phyloP scores from a whole-genome alignment of 2,797 vertebrate genomes.

The Hirundo rustica region DNA sequence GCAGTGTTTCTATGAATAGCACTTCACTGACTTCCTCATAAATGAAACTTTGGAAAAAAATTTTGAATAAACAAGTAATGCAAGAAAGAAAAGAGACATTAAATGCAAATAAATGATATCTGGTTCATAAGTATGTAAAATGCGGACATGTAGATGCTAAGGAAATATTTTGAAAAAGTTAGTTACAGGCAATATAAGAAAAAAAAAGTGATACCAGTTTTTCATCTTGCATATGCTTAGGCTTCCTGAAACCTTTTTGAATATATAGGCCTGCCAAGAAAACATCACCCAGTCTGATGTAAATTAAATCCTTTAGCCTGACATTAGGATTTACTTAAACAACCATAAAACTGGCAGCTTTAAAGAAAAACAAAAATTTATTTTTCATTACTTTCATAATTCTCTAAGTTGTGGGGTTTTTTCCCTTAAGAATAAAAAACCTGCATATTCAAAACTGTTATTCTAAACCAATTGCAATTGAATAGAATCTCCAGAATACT shows the following conservation, averaged over 20 bases:
- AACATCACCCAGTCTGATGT: background rate
- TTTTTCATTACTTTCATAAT: background rate
- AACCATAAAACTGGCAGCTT: background rate
- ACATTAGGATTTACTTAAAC: background rate
- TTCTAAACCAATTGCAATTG: background rate
- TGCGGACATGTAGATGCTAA: background rate
- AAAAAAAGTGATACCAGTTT: fast-evolving
- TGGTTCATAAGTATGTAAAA: background rate
- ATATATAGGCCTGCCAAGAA: background rate
- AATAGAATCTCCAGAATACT: background rate
- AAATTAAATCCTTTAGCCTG: background rate
- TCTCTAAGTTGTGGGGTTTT: background rate
- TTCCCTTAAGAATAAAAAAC: background rate
- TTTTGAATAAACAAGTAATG: background rate
- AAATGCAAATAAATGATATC: background rate
- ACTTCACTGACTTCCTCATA: background rate
- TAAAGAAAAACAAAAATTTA: background rate
- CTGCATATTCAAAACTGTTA: background rate
- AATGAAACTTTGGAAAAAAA: background rate
- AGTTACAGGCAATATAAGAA: background rate
- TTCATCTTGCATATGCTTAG: background rate
- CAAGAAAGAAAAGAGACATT: background rate
- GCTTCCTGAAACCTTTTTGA: background rate
- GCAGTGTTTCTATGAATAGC: background rate
- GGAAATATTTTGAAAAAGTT: background rate